These are phyloP conservation scores for Craniophora ligustri DNA, from an alignment of 2,888 invertebrate species.

Conservation along the genomic window DNA sequence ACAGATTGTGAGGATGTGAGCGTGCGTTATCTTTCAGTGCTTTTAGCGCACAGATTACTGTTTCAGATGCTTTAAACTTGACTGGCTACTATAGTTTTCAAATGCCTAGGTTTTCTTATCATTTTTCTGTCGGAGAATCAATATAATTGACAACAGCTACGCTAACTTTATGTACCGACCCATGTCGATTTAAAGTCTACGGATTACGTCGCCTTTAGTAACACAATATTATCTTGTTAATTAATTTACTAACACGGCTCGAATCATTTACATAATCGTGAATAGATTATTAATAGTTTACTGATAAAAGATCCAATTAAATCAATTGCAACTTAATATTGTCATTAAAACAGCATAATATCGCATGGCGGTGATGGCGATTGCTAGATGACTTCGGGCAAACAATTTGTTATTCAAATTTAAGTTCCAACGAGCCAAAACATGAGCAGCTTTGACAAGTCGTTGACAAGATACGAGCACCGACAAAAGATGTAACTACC, in stretches of 20 bases:
- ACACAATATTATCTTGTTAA: constrained; percentile 50
- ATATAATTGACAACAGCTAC: constrained; percentile 28
- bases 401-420: constrained; percentile 71
- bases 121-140: constrained; percentile 51
- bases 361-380: constrained; percentile 42
- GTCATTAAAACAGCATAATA: constrained; percentile 50
- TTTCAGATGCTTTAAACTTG: constrained; percentile 65
- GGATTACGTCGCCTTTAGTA: constrained; percentile 27
- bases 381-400: constrained; percentile 54
- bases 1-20: constrained; percentile 75
- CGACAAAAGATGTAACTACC: constrained; percentile 57
- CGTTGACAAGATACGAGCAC: constrained; percentile 59
- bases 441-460: constrained; percentile 63
- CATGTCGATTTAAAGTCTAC: constrained; percentile 23
- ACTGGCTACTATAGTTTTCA: constrained; percentile 57
- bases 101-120: constrained; percentile 68
- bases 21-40: constrained; percentile 79
- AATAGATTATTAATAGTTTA: constrained; percentile 44
- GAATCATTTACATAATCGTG: constrained; percentile 51
- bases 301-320: constrained; percentile 45
- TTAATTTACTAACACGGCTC: constrained; percentile 48
- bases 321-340: constrained; percentile 57
- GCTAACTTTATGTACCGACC: constrained; percentile 9
- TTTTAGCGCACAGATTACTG: constrained; percentile 81
- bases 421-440: constrained; percentile 57